phyloP scores from a whole-genome alignment of 2,797 vertebrate species.

The Mormyrops attenuatus region DNA sequence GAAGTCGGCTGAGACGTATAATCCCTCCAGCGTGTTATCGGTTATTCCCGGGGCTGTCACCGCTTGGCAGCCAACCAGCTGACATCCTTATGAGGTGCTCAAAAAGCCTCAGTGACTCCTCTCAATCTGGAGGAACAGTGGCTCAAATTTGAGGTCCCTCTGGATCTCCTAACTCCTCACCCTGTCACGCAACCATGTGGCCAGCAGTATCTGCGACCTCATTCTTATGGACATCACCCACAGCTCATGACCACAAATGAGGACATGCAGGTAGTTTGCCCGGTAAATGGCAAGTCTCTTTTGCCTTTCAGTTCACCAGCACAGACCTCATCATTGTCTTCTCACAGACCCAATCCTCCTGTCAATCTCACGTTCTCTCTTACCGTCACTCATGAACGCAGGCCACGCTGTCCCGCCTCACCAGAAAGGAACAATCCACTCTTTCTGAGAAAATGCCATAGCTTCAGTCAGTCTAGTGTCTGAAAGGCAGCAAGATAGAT shows the following conservation, averaged over 20 bases:
- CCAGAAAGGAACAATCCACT: neutral
- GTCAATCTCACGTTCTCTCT: neutral
- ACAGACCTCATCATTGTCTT: neutral
- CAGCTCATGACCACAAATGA: neutral
- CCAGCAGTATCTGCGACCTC: neutral
- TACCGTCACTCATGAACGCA: neutral
- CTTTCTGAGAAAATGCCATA: neutral
- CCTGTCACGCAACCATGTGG: neutral
- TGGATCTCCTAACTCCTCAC: neutral
- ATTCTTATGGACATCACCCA: neutral
- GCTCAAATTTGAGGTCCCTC: neutral
- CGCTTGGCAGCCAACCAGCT: neutral
- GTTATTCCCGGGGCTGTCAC: neutral
- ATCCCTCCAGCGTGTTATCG: neutral
- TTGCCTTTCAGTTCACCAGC: neutral
- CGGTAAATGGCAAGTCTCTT: neutral
- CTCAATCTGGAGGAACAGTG: neutral
- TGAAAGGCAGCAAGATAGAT: neutral
- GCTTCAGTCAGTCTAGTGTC: neutral
- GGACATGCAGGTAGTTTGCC: neutral
- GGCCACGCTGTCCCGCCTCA: neutral
- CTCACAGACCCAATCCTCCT: neutral
- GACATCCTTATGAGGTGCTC: neutral
- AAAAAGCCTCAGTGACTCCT: neutral
- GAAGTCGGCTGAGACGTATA: neutral